Conservation (phyloP, 2,113 vertebrate species). For the Microcebus ravelobensis region DNA sequence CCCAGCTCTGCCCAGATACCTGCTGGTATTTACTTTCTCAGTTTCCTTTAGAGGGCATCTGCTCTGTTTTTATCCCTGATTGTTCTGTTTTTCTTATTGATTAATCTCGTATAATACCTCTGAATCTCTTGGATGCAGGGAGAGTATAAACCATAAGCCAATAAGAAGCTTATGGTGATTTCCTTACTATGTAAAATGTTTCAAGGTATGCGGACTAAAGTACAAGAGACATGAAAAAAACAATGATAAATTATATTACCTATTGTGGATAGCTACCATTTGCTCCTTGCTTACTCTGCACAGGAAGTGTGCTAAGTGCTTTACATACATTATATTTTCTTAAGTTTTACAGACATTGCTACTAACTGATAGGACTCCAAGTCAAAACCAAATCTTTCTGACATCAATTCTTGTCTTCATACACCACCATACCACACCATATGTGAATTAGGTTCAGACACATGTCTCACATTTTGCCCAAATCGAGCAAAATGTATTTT, state of each 20-base stretch:
- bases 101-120: constrained; percentile 55
- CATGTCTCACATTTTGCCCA: background rate
- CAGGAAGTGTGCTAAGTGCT: background rate
- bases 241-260: constrained; percentile 27
- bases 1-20: background rate
- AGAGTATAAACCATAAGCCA: constrained; percentile 49
- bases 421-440: background rate
- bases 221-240: constrained; percentile 33
- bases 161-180: constrained; percentile 66
- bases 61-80: constrained; percentile 22
- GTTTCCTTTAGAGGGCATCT: constrained; percentile 48
- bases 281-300: constrained; percentile 24
- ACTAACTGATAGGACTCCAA: background rate
- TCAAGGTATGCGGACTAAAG: constrained; percentile 54
- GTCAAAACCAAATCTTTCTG: constrained; percentile 40
- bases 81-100: constrained; percentile 49
- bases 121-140: constrained; percentile 50
- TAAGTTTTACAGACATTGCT: constrained; percentile 20
- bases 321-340: constrained; percentile 51
- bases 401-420: background rate
- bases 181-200: constrained; percentile 60
- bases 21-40: background rate
- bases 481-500: background rate
- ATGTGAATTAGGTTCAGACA: background rate
- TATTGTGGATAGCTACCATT: background rate